Evolutionary conservation across 1,140 invertebrate species (phyloP).

Genomic region (Tetragnatha versicolor): DNA sequence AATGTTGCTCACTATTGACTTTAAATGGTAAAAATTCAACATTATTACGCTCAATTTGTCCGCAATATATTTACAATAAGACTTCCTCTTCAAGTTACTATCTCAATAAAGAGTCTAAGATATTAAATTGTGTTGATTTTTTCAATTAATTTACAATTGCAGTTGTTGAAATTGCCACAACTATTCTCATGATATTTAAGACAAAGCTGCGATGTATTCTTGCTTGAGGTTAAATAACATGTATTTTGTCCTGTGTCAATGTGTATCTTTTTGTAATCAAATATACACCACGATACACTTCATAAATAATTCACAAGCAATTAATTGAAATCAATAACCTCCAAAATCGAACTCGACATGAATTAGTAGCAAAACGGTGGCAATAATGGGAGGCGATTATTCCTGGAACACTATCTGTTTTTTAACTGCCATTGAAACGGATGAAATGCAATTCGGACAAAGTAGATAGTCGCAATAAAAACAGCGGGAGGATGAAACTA

Average conservation of each 20-base stretch:
- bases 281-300: neutral
- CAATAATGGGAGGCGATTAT: neutral
- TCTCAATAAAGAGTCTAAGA: too few relatives aligned
- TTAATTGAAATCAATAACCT: neutral
- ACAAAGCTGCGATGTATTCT: neutral
- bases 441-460: constrained; percentile 22
- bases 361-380: neutral
- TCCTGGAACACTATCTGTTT: neutral
- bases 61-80: too few relatives aligned
- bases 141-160: neutral
- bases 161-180: neutral
- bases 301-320: neutral
- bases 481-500: constrained; percentile 1
- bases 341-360: neutral
- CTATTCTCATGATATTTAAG: neutral
- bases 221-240: neutral
- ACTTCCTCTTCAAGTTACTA: too few relatives aligned
- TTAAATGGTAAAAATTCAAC: too few relatives aligned
- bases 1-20: too few relatives aligned
- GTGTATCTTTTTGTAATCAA: neutral
- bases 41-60: too few relatives aligned
- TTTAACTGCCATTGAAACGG: constrained; percentile 11
- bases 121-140: too few relatives aligned
- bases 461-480: constrained; percentile 30
- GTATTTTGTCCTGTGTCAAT: neutral